Base-by-base conservation (phyloP, 2,797 vertebrate species). In the Notoglanidium macrostoma region DNA sequence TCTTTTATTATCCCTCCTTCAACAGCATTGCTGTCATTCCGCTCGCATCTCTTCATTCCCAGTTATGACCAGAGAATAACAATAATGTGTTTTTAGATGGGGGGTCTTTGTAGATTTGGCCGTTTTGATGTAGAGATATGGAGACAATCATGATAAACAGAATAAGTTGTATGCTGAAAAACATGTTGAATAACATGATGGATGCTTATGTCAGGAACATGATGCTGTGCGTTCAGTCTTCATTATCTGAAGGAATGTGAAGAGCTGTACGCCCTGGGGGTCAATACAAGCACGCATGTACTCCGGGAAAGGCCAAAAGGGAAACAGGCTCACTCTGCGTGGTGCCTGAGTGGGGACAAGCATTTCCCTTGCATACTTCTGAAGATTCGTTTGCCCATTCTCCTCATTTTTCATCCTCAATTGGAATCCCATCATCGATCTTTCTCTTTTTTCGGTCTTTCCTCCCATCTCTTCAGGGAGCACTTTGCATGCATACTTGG, bases 201-300 rank as follows among this genome's bases (percentile, higher is more conserved):
- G 83, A 73, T 44, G 67, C 67, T 72, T 73, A 32, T 59, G 67
- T 72, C 32, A 40, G 26, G 29, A 72, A 73, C 32, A 19, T 57
- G 83, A n/a, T 6, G 51, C 40, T 32, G 51, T 65, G 40, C 11
- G 61, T 51, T 78, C 59, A n/a, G n/a, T 79, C 57, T 85, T 90
- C 84, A 85, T 87, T 72, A 89, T 92, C 87, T 87, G 88, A 83
- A 85, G 91, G 90, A 93, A 92, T 92, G 90, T 89, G 19, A 70
- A 79, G 63, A 65, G 49, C 86, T 15, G 76, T 84, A 57, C 92
- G 90, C 90, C 87, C 85, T 73, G 63, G 78, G 83, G 68, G 86
- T 89, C 87, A 51, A 84, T 73, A 11, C 17, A 72, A 85, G 84
- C 90, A 91, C 14, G 46, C 1, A 44, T 90, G 87, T 93, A 89